Conservation (phyloP, 2,888 invertebrate genomes). For the Diadegma fenestrale region DNA sequence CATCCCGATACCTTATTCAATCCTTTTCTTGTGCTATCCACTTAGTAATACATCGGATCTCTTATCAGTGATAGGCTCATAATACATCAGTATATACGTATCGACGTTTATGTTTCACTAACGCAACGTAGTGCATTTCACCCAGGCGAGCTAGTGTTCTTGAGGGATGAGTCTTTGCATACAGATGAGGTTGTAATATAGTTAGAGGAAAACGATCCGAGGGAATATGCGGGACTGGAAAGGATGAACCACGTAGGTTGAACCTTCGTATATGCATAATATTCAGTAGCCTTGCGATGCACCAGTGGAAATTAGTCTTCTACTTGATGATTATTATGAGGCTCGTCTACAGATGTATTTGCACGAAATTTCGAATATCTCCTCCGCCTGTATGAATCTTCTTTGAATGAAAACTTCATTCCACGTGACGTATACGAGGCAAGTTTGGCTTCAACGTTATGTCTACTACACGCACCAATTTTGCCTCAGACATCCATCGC, state of each 20-base stretch:
- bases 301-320: conserved; percentile 49
- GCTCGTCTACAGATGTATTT: conserved; percentile 29
- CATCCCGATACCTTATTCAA: neutral
- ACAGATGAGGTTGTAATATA: conserved; percentile 44
- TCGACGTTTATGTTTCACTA: conserved; percentile 36
- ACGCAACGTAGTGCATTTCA: conserved; percentile 24
- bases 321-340: conserved; percentile 50
- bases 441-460: conserved; percentile 17
- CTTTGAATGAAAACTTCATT: neutral
- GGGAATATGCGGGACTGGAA: conserved; percentile 36
- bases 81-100: conserved; percentile 1
- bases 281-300: conserved; percentile 6
- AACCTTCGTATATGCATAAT: conserved; percentile 27
- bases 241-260: conserved; percentile 18
- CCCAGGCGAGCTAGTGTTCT: conserved; percentile 32
- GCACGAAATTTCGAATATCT: conserved; percentile 26
- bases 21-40: conserved; percentile 12
- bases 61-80: conserved; percentile 30
- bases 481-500: conserved; percentile 10
- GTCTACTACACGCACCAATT: conserved; percentile 18
- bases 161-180: conserved; percentile 34
- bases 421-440: conserved; percentile 17
- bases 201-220: conserved; percentile 26
- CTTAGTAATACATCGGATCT: neutral
- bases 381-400: neutral